Evolutionary conservation across 2,113 vertebrate species (phyloP).

Genomic region (Synchiropus splendidus): DNA sequence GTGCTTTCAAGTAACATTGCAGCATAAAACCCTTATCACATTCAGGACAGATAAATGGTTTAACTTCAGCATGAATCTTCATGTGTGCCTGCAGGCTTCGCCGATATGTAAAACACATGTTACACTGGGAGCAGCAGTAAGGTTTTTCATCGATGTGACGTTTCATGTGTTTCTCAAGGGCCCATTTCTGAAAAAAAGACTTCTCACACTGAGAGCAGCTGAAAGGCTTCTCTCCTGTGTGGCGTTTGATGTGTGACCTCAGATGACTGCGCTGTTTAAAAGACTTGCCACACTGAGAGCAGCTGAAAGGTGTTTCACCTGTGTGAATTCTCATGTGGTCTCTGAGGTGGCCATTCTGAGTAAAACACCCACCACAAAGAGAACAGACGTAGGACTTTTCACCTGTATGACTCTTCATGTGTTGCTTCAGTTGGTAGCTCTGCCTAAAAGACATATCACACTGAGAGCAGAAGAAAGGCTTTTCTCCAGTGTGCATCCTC

Average conservation of each 20-base stretch:
- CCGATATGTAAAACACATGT: neutral
- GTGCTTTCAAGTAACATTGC: neutral
- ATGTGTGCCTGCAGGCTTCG: neutral
- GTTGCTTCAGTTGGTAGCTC: neutral
- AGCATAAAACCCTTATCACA: conserved; percentile 1
- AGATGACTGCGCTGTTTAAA: neutral
- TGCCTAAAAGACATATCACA: no score
- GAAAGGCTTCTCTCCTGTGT: conserved; percentile 3
- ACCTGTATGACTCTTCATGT: neutral
- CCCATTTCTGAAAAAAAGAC: neutral
- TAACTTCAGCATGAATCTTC: neutral
- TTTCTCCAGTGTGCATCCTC: neutral
- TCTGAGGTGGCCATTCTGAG: neutral
- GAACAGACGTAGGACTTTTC: neutral
- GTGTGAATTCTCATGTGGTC: neutral
- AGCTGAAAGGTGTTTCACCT: neutral
- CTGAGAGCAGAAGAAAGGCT: neutral
- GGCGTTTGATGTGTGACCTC: neutral
- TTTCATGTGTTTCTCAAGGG: neutral
- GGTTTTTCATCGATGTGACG: conserved; percentile 1
- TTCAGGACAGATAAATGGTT: neutral
- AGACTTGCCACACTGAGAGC: neutral
- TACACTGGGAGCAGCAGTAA: neutral
- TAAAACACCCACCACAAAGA: neutral
- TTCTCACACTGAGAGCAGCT: neutral